These are phyloP conservation scores for Leptoteleia sp. DNA, from an alignment of 1,140 invertebrate species.

Conservation along the genomic window DNA sequence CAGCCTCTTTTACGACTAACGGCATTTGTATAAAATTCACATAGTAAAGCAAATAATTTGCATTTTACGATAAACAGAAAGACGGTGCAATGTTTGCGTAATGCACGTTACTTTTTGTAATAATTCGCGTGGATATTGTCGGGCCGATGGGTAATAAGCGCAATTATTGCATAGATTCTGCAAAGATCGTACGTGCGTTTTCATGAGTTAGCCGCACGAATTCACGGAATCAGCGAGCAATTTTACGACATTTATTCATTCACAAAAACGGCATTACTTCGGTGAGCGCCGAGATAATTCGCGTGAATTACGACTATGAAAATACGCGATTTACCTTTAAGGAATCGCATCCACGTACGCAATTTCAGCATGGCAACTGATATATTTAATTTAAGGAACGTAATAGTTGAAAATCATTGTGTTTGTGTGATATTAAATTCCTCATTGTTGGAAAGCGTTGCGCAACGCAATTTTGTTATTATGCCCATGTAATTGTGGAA, in stretches of 20 bases:
- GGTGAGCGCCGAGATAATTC: slow-evolving; percentile 24
- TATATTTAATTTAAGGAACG: slow-evolving; percentile 51
- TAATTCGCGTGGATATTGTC: slow-evolving; percentile 34
- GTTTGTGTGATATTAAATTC: slow-evolving; percentile 50
- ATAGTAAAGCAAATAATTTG: slow-evolving; percentile 32
- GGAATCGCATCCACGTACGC: slow-evolving; percentile 17
- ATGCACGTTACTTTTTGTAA: slow-evolving; percentile 41
- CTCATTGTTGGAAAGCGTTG: slow-evolving; percentile 31
- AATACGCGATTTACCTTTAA: slow-evolving; percentile 32
- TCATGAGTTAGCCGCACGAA: not conserved
- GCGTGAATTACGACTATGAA: slow-evolving; percentile 48
- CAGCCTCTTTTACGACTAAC: slow-evolving; percentile 9
- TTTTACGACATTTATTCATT: slow-evolving; percentile 56
- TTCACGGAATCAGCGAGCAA: slow-evolving; percentile 13
- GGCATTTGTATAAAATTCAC: slow-evolving; percentile 7
- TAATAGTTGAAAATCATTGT: slow-evolving; percentile 47
- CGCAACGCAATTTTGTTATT: slow-evolving; percentile 45
- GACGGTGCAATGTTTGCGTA: slow-evolving; percentile 28
- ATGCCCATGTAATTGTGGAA: slow-evolving; percentile 33
- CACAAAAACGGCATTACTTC: slow-evolving; percentile 51
- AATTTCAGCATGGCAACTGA: slow-evolving; percentile 21
- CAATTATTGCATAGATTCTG: slow-evolving; percentile 50
- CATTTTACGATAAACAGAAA: slow-evolving; percentile 40
- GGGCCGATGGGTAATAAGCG: slow-evolving; percentile 1
- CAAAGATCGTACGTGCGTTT: slow-evolving; percentile 32